phyloP scores from a whole-genome alignment of 2,797 vertebrate species.

The Perdix hodgsoniae region DNA sequence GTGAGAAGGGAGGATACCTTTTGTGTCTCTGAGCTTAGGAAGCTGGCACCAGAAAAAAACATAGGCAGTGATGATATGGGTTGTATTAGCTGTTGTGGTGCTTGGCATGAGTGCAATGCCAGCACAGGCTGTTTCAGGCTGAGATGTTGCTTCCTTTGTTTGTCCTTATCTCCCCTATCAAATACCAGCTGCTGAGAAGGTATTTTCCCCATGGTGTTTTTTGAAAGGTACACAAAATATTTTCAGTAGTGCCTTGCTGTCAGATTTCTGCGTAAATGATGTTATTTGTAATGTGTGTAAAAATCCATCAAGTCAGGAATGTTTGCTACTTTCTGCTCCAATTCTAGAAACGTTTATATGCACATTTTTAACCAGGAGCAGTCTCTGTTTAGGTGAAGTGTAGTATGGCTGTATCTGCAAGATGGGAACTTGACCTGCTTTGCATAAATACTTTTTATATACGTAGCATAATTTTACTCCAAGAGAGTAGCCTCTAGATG shows the following conservation, averaged over 20 bases:
- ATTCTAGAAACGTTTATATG: slow-evolving; percentile 57
- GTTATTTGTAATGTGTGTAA: background rate
- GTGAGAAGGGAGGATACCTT: slow-evolving; percentile 25
- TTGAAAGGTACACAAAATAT: slow-evolving; percentile 60
- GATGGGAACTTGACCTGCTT: slow-evolving; percentile 50
- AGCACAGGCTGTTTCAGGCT: background rate
- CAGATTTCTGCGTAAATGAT: slow-evolving; percentile 60
- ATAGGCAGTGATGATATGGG: background rate
- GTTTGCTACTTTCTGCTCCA: slow-evolving; percentile 45
- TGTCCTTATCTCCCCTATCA: background rate
- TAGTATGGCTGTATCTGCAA: slow-evolving; percentile 16
- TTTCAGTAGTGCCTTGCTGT: slow-evolving; percentile 37
- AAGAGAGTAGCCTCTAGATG: background rate
- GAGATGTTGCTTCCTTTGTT: background rate
- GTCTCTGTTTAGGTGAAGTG: slow-evolving; percentile 23
- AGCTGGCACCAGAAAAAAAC: background rate
- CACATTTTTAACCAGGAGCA: slow-evolving; percentile 38
- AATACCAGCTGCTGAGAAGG: slow-evolving; percentile 32
- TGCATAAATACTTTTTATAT: background rate
- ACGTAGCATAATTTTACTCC: slow-evolving; percentile 3
- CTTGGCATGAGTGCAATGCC: background rate
- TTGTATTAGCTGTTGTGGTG: background rate
- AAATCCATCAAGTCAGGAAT: slow-evolving; percentile 34
- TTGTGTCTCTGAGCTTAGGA: slow-evolving; percentile 26
- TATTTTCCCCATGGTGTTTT: slow-evolving; percentile 27